Conservation (phyloP, 37 sponge, comb jelly and placozoan species). For the Oopsacas minuta region DNA sequence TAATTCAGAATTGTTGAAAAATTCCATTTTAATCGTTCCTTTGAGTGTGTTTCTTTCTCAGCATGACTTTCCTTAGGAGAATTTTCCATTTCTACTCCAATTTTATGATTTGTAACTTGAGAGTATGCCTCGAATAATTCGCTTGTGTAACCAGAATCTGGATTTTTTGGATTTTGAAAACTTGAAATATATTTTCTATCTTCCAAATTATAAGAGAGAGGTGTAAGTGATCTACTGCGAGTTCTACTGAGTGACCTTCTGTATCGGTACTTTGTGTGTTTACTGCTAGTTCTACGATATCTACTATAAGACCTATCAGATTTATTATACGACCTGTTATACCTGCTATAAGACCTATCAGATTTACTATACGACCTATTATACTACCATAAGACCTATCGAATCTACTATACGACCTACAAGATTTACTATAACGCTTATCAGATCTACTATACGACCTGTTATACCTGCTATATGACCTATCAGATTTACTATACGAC, state of each 20-base stretch:
- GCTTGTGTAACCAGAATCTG: too few species aligned
- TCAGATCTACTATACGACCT: neutral
- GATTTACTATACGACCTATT: neutral
- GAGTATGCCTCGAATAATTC: too few species aligned
- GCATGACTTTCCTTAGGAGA: too few species aligned
- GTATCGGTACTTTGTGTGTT: too few species aligned
- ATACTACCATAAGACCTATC: neutral
- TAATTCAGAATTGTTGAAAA: too few species aligned
- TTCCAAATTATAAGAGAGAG: neutral
- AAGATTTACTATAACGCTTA: neutral
- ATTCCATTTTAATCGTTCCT: too few species aligned
- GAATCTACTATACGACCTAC: too few species aligned
- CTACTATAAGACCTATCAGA: neutral
- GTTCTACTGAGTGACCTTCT: too few species aligned
- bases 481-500: neutral
- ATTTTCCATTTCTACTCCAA: too few species aligned
- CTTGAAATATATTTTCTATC: neutral
- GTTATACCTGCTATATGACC: neutral
- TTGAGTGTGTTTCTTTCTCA: too few species aligned
- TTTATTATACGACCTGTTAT: neutral
- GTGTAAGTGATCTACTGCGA: neutral
- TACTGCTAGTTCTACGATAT: too few species aligned
- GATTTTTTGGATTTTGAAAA: neutral
- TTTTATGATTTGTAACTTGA: too few species aligned
- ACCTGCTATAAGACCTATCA: neutral